Percentiles rank a stretch among this genome's conserved stretches.
phyloP scores from a whole-genome alignment of 2,888 invertebrate genomes.

The Eulithis testata region DNA sequence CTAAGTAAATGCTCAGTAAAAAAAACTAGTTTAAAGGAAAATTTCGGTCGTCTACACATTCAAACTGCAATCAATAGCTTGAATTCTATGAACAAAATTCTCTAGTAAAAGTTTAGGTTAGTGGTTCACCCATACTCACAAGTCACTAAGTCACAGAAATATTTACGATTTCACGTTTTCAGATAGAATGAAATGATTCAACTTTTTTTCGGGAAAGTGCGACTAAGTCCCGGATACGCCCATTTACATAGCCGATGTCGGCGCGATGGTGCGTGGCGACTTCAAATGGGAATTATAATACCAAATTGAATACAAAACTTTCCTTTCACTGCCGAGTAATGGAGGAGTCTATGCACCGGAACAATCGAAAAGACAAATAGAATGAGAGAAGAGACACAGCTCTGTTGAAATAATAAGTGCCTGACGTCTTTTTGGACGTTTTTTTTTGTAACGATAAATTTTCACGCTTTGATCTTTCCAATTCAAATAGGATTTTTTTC shows the following conservation, averaged over 20 bases:
- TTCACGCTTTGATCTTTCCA: constrained; percentile 83
- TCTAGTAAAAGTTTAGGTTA: too few relatives aligned
- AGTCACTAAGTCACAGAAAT: constrained; percentile 28
- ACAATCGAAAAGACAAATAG: constrained; percentile 85
- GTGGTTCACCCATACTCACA: too few relatives aligned
- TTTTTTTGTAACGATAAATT: constrained; percentile 80
- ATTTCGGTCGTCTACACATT: too few relatives aligned
- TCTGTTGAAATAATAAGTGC: constrained; percentile 83
- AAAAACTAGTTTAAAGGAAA: too few relatives aligned
- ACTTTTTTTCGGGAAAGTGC: constrained; percentile 74
- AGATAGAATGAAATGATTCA: constrained; percentile 62
- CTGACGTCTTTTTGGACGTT: constrained; percentile 79
- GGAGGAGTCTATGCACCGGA: constrained; percentile 84
- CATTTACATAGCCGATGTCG: constrained; percentile 84
- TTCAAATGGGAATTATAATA: constrained; percentile 85
- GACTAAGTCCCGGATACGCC: constrained; percentile 80
- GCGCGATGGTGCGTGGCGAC: constrained; percentile 84
- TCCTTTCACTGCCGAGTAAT: constrained; percentile 85
- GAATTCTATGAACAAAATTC: too few relatives aligned
- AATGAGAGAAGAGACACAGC: constrained; percentile 79
- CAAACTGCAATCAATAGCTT: too few relatives aligned
- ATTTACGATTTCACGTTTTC: constrained; percentile 50
- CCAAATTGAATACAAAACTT: constrained; percentile 86
- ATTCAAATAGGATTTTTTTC: constrained; percentile 82
- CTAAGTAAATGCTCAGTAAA: too few relatives aligned